Conservation (phyloP, 2,113 vertebrate genomes). For the Sylvietta virens region DNA sequence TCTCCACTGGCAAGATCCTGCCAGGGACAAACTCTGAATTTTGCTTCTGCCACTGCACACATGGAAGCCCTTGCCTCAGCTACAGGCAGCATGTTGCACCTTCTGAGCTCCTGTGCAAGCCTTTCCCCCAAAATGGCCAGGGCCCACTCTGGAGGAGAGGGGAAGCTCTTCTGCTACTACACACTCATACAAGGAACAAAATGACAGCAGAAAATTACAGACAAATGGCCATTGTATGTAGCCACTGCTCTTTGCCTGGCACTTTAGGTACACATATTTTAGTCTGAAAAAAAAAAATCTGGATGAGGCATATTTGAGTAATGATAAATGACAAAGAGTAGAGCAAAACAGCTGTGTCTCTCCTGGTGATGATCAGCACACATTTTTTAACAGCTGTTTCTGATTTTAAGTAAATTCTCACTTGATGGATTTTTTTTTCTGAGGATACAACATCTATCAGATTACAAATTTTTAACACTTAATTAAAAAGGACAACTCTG, state of each 20-base stretch:
- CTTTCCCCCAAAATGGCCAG: not conserved
- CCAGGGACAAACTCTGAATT: not conserved
- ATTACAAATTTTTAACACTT: not conserved
- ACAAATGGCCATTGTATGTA: not conserved
- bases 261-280: not conserved
- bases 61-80: not conserved
- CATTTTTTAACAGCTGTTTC: conserved; percentile 59
- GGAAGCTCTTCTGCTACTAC: not conserved
- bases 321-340: conserved; percentile 46
- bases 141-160: not conserved
- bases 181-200: not conserved
- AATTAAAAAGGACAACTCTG: not conserved
- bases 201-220: not conserved
- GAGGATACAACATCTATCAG: not conserved
- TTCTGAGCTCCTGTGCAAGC: not conserved
- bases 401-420: conserved; percentile 40
- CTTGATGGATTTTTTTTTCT: not conserved
- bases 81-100: not conserved
- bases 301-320: conserved; percentile 10
- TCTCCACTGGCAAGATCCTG: not conserved
- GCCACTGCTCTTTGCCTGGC: not conserved
- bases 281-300: not conserved
- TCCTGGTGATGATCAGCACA: conserved; percentile 42
- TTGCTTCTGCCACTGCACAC: not conserved
- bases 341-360: conserved; percentile 48